phyloP scores from a whole-genome alignment of 2,797 vertebrate species.

The Bovichtus diacanthus region DNA sequence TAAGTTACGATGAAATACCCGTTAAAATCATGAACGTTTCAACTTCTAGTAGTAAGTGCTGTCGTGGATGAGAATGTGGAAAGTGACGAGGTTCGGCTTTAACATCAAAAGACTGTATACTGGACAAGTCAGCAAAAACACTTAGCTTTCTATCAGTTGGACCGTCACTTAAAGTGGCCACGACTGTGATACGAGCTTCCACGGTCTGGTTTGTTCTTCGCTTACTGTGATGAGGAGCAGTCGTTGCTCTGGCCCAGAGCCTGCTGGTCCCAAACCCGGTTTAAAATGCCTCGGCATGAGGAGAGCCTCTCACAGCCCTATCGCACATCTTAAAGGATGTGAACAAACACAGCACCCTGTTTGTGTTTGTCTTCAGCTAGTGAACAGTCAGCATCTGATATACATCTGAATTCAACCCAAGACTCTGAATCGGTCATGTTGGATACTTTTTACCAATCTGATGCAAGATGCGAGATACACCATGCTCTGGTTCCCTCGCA shows the following conservation, averaged over 20 bases:
- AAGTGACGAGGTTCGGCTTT: not conserved
- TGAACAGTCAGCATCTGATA: constrained; percentile 14
- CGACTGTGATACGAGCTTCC: not conserved
- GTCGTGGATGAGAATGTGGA: not conserved
- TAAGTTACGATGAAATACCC: not conserved
- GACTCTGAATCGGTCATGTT: not conserved
- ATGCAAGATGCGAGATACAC: too few relatives aligned
- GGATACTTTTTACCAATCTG: not conserved
- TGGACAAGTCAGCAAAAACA: not conserved
- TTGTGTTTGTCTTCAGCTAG: constrained; percentile 9
- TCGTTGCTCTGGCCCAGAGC: constrained; percentile 51
- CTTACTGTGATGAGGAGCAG: constrained; percentile 53
- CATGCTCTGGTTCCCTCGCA: too few relatives aligned
- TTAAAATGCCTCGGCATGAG: constrained; percentile 42
- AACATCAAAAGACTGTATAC: not conserved
- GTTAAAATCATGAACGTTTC: not conserved
- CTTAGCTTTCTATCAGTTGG: not conserved
- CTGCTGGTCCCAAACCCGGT: constrained; percentile 52
- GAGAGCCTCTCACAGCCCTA: constrained; percentile 19
- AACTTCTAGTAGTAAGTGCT: not conserved
- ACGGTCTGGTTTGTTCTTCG: constrained; percentile 9
- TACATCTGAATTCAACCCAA: not conserved
- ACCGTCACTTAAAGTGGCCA: not conserved
- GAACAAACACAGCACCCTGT: constrained; percentile 7
- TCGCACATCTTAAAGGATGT: constrained; percentile 11